Base-by-base conservation (phyloP, 2,797 vertebrate genomes). In the Peromyscus eremicus region DNA sequence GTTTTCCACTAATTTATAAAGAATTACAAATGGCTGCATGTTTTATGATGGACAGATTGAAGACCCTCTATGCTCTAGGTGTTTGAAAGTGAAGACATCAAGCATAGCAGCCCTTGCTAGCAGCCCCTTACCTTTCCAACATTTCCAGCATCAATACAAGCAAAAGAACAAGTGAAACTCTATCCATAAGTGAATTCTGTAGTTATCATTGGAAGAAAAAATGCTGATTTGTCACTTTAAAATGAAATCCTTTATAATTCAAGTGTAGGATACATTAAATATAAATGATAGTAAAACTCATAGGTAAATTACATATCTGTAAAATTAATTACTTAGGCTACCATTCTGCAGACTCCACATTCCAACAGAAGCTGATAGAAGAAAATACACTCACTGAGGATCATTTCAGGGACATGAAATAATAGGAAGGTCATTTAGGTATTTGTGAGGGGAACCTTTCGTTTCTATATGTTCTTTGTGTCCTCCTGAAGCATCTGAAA, bases 231-330 rank as follows among this genome's bases (percentile, higher is more conserved):
- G 25, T 68, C 5, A 52, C 21, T 90, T 87, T 23, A 82, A 68
- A 68, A n/a, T 64, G 32, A 84, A 76, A 60, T 75, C 7, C 34
- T 64, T 92, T 97, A 77, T 95, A 91, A 97, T 52, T 97, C 91
- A 97, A 92, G 0, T 81, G 14, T 73, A 29, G 92, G 62, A 46
- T 32, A 4, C 4, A 98, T 95, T 97, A 97, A 98, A 95, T 92
- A 96, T 89, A 80, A 98, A 83, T 95, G 92, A 95, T 55, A 96
- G 32, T 66, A 73, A 11, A 97, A 37, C 83, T 89, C 88, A 89
- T 68, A 0, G 95, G 94, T 90, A 96, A 97, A 95, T 94, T 0
- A 43, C 6, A 60, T 2, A 60, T 40, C 52, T 57, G 14, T 3
- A 91, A 83, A 93, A 98, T 97, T 92, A 96, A 27, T 32, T 77